A percentile compares a stretch with the other conserved stretches of the same genome.
These are phyloP conservation scores for Pseudochromis fuscus DNA, from an alignment of 2,797 vertebrate genomes.

Conservation along the genomic window DNA sequence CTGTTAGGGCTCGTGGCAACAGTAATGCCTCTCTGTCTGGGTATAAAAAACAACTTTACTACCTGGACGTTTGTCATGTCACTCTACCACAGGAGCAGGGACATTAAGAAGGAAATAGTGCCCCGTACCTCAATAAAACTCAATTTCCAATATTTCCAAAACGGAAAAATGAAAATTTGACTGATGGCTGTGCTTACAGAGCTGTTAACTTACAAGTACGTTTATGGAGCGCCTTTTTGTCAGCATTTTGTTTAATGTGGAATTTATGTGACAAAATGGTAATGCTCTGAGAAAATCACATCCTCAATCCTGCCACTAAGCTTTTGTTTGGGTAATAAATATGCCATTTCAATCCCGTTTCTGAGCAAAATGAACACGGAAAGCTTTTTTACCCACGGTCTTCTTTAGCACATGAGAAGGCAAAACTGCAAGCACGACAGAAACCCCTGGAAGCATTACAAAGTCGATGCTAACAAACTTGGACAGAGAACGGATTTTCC, in stretches of 20 bases:
- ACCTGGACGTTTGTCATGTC: constrained; percentile 72
- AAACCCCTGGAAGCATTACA: constrained; percentile 73
- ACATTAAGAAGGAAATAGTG: constrained; percentile 46
- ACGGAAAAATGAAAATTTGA: constrained; percentile 37
- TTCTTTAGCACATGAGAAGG: constrained; percentile 63
- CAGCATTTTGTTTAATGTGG: constrained; percentile 39
- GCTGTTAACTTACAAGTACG: constrained; percentile 33
- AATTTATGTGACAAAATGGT: constrained; percentile 49
- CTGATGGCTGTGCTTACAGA: constrained; percentile 35
- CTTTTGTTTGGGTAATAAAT: constrained; percentile 65
- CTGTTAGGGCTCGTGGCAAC: constrained; percentile 68
- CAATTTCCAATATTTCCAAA: constrained; percentile 50
- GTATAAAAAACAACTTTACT: constrained; percentile 62
- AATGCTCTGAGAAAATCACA: constrained; percentile 46
- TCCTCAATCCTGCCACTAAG: constrained; percentile 37
- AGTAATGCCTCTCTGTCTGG: constrained; percentile 66
- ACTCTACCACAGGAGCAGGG: constrained; percentile 19
- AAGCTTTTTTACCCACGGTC: constrained; percentile 35
- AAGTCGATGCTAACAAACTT: constrained; percentile 76
- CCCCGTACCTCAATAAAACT: constrained; percentile 37
- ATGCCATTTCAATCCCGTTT: constrained; percentile 51
- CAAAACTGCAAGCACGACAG: constrained; percentile 64
- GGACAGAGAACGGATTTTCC: constrained; percentile 76
- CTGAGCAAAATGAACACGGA: constrained; percentile 53
- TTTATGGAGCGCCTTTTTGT: constrained; percentile 32